These are phyloP conservation scores for Erebia ligea DNA, from an alignment of 2,888 invertebrate genomes.

Conservation along the genomic window DNA sequence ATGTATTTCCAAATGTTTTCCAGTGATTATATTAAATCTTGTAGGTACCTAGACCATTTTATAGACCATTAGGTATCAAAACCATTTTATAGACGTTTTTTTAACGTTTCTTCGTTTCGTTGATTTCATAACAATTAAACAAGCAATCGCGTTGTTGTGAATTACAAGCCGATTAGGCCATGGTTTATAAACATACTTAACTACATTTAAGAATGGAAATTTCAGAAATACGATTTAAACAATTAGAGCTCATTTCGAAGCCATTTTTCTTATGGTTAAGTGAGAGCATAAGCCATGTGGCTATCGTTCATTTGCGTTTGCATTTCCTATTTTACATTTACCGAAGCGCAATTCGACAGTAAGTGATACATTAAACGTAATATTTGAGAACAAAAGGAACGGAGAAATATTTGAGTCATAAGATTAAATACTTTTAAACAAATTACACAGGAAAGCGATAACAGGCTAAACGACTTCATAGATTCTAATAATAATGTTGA, in stretches of 20 bases:
- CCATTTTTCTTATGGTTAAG: neutral
- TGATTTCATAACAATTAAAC: slow-evolving; percentile 29
- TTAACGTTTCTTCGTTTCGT: too few species aligned
- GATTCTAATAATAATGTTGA: neutral
- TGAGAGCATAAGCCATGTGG: slow-evolving; percentile 29
- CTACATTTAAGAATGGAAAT: slow-evolving; percentile 7
- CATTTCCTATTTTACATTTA: slow-evolving; percentile 46
- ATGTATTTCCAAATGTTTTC: neutral
- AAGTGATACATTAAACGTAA: slow-evolving; percentile 46
- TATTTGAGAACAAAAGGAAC: neutral
- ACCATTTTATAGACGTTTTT: too few species aligned
- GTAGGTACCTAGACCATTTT: neutral
- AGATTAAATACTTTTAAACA: neutral
- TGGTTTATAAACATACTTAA: slow-evolving; percentile 16
- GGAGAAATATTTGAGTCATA: neutral
- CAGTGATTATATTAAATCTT: neutral
- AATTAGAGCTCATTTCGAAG: slow-evolving; percentile 8
- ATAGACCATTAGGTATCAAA: neutral
- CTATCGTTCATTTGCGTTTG: slow-evolving; percentile 41
- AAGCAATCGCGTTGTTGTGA: slow-evolving; percentile 1
- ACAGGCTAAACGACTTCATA: neutral
- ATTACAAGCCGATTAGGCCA: slow-evolving; percentile 13
- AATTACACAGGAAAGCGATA: neutral
- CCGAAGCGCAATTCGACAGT: slow-evolving; percentile 61
- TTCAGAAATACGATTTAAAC: slow-evolving; percentile 8